Evolutionary conservation across 2,888 invertebrate genomes (phyloP), one percentile per base, ranked within the genome.

Genomic region (Psylliodes chrysocephalus): DNA sequence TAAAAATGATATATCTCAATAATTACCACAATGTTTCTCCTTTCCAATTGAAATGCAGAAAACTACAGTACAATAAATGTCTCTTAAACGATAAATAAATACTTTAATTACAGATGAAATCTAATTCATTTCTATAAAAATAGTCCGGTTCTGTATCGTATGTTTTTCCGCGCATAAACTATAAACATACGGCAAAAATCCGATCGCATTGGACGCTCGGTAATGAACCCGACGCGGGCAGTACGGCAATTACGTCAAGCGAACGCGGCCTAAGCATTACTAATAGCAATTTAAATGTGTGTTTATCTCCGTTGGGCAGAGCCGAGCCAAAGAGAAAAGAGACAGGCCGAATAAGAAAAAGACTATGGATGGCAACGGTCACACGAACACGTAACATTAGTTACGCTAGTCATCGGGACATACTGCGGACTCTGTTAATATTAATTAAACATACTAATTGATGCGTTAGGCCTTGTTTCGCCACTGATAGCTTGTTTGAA

Each of bases 281-380:
- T 71, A 73, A 73, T 73, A 72, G 70, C 69, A 66, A 68, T 67
- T 75, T 57, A 71, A 74, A 73, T 74, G 73, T 73, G 69, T 71
- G 73, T 73, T 75, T 75, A 75, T 69, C 57, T 57, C 49, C n/a
- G 56, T 40, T 42, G 42, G 30, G 49, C 12, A 49, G 49, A 19
- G 2, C 49, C 28, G 49, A 14, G 15, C 10, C 5, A 28, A 14
- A n/a, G 49, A 47, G 12, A 22, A 5, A 46, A 49, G 30, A 49
- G n/a, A n/a, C n/a, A n/a, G n/a, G n/a, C n/a, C n/a, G n/a, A n/a
- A n/a, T n/a, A n/a, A 49, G 49, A 49, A 49, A 49, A 49, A 49
- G 49, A 49, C 1, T 6, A 30, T 30, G 7, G 49, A 30, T 30
- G 7, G 49, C 49, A 28, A 49, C 12, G 49, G 57, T 49, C 69